Evolutionary conservation across 2,797 vertebrate genomes (phyloP).

Genomic region (Sylvia borin): DNA sequence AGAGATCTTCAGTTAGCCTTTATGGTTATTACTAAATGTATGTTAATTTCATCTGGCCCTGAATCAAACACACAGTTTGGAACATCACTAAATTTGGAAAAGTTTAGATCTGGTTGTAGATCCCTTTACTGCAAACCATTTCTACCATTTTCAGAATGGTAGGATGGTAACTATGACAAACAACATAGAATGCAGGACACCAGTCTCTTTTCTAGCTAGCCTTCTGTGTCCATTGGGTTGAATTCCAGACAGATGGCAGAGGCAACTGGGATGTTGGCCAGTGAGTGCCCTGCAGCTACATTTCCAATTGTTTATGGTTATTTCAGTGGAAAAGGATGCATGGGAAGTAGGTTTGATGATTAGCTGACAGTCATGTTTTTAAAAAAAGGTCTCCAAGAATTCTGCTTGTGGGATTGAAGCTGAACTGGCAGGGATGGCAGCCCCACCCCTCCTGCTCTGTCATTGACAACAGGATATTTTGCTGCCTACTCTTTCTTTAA

Average conservation of each 20-base stretch:
- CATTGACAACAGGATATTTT: neutral
- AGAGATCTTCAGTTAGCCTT: neutral
- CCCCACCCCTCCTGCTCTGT: neutral
- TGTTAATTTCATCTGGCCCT: neutral
- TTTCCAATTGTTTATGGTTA: slow-evolving; percentile 34
- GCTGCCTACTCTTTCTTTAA: neutral
- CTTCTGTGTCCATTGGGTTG: slow-evolving; percentile 25
- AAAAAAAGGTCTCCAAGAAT: neutral
- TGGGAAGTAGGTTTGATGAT: neutral
- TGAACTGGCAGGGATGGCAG: neutral
- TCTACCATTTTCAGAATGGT: neutral
- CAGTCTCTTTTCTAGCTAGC: slow-evolving; percentile 10
- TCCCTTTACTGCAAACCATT: neutral
- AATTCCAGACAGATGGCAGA: slow-evolving; percentile 61
- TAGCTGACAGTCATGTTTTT: neutral
- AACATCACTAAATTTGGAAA: neutral
- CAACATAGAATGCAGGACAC: neutral
- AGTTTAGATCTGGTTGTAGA: neutral
- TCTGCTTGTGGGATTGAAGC: neutral
- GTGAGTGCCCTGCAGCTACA: neutral
- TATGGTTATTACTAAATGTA: neutral
- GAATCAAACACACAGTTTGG: neutral
- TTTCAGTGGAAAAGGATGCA: slow-evolving; percentile 23
- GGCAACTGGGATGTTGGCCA: slow-evolving; percentile 41
- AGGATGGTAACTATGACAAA: neutral